Base-by-base conservation (phyloP, 2,113 vertebrate genomes). In the Centropristis striata region DNA sequence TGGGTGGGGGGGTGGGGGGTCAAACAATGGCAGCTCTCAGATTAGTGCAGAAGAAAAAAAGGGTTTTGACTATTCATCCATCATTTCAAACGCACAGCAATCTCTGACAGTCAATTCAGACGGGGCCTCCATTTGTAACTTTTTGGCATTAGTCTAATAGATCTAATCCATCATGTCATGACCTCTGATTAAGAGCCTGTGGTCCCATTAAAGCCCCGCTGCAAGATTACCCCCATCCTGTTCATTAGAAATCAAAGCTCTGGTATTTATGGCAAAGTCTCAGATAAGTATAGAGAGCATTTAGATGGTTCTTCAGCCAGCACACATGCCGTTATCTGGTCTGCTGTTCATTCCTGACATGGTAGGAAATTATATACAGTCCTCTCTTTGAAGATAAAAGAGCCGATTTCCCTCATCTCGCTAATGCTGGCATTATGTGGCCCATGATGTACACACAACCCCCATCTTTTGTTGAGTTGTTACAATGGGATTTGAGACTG, bases 131-230 rank as follows among this genome's bases (percentile, higher is more conserved):
- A 84, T 90, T 87, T 90, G 83, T 89, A 84, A 86, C 87, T 84
- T 81, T 90, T 88, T 84, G 80, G 83, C 85, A 78, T 88, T 86
- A 90, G 84, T 86, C 81, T 89, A 90, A 92, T 91, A 86, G 86
- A 91, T 89, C 61, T 78, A 88, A 93, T 93, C 90, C 92, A 89
- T 93, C 85, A 88, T 87, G 88, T 88, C 88, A 61, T 61, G 86
- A 90, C 90, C 91, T 83, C 83, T 89, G 84, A 90, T 91, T 82
- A 87, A 87, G 78, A 90, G 89, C 86, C 80, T 39, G 67, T 28
- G 81, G 73, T 82, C 68, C 85, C 89, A 84, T 90, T 90, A 91
- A 86, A 74, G 84, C 75, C 71, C 70, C 28, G 32, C 70, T 78
- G 78, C 41, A 81, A 91, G 82, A 93, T 92, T 88, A 88, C 87